phyloP scores from a whole-genome alignment of 2,797 vertebrate genomes.

The Malacoraja senta region DNA sequence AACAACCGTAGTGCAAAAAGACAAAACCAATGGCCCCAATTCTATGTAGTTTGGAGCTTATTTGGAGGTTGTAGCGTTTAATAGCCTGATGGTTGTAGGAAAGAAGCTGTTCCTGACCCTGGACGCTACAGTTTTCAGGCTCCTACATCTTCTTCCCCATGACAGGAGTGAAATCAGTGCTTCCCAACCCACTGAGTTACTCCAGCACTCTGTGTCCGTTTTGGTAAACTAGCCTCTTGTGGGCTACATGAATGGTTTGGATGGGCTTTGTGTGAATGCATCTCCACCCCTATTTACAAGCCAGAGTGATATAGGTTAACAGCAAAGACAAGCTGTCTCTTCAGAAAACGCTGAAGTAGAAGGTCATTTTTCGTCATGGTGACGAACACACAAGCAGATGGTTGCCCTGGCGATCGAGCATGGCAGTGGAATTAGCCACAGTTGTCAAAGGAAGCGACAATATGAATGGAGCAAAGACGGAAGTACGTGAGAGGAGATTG shows the following conservation, averaged over 20 bases:
- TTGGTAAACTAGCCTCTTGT: too few relatives aligned
- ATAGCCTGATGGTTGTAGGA: too few relatives aligned
- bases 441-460: constrained; percentile 25
- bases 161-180: too few relatives aligned
- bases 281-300: neutral
- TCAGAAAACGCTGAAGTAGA: constrained; percentile 27
- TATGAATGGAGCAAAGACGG: constrained; percentile 8
- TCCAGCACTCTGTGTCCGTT: too few relatives aligned
- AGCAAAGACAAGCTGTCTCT: constrained; percentile 21
- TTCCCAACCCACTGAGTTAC: too few relatives aligned
- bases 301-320: constrained; percentile 29
- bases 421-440: constrained; percentile 37
- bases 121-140: too few relatives aligned
- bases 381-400: constrained; percentile 36
- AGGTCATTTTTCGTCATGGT: constrained; percentile 38
- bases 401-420: constrained; percentile 36
- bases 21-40: too few relatives aligned
- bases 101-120: too few relatives aligned
- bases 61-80: too few relatives aligned
- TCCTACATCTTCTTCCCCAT: too few relatives aligned
- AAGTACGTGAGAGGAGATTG: neutral
- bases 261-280: neutral
- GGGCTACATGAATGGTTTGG: neutral
- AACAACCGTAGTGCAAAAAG: too few relatives aligned
- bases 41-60: too few relatives aligned